Base-by-base conservation (phyloP, 1,140 invertebrate genomes). In the Drosophila ercepeae region DNA sequence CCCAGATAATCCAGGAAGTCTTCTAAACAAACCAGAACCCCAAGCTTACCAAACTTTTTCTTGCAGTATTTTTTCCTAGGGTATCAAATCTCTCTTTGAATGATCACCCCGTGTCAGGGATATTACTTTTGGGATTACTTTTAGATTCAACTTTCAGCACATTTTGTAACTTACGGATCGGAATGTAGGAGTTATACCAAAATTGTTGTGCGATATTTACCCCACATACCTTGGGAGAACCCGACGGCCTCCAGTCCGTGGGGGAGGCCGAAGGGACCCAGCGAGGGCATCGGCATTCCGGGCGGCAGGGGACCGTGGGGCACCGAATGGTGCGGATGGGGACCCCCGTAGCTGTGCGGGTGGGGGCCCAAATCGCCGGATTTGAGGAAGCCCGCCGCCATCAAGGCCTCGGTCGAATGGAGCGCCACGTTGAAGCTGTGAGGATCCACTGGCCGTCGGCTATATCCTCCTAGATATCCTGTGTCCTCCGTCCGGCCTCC, bases 201-300 rank as follows among this genome's bases (percentile, higher is more conserved):
- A 91, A 91, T 90, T 89, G 79, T 64, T 51, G 49, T 76, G 53
- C 75, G 89, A 91, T 91, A 91, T 90, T 91, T 91, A 91, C 91
- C 91, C 91, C 91, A 92, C 91, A 92, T 92, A 92, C 92, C 92
- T 92, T 92, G 92, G 78, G 92, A 91, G 69, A 92, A 92, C 59
- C 91, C 90, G 68, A 92, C 92, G 53, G 92, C 90, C 70, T 92
- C 92, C 68, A 92, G 73, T 64, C 91, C 89, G 59, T 92, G 92
- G 54, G 91, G 91, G 60, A 92, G 78, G 57, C 91, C 92, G 78
- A 92, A 92, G 64, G 91, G 91, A 54, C 91, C 91, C 59, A 91
- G 65, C 41, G 90, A 91, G 14, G 90, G 78, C 91, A 91, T 91
- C 36, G 91, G 90, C 91, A 91, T 91, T 41, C 91, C 91, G 29